Evolutionary conservation across 2,888 invertebrate species (phyloP), one percentile per base, ranked within the genome.

Genomic region (Nemotelus nigrinus): DNA sequence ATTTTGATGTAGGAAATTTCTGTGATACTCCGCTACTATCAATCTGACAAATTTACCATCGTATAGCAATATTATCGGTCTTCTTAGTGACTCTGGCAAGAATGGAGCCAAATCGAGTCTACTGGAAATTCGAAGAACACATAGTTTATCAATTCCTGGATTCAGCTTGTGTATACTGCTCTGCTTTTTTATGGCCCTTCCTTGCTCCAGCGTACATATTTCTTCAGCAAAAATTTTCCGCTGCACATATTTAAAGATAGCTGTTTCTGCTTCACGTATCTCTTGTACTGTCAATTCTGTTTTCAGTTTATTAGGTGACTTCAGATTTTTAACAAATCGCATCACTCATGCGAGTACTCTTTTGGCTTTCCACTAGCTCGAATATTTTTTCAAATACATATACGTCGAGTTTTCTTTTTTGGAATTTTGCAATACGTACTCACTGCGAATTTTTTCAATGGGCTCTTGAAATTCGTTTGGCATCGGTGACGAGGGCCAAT

Each of bases 1-100:
- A n/a, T 58, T n/a, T 58, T 58, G 58, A 58, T 58, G 58, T 25
- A 58, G 53, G 10, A 53, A 53, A 53, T 53, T 53, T 53, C 10
- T 53, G 6, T 53, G 7, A 53, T 53, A 53, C 53, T 53, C 53
- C 10, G 53, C 53, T 53, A 25, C 25, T 25, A 25, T 25, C 25
- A 25, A 25, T 25, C 25, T 25, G 25, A 0, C 25, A 25, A 25
- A 25, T 25, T 25, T 25, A 25, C 1, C 25, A 25, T 25, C 25
- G 25, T 25, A 25, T 25, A 1, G 53, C 10, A 10, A 53, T 53
- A 53, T 53, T 53, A 53, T 53, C 10, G 25, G 58, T 58, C 58
- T 7, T 10, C 25, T 58, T n/a, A n/a, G 58, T 58, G 58, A 25
- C 25, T 25, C 25, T 25, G 25, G 25, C 25, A 25, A 25, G 25